These are phyloP conservation scores for Tachina fera DNA, from an alignment of 2,888 invertebrate species.

Conservation along the genomic window DNA sequence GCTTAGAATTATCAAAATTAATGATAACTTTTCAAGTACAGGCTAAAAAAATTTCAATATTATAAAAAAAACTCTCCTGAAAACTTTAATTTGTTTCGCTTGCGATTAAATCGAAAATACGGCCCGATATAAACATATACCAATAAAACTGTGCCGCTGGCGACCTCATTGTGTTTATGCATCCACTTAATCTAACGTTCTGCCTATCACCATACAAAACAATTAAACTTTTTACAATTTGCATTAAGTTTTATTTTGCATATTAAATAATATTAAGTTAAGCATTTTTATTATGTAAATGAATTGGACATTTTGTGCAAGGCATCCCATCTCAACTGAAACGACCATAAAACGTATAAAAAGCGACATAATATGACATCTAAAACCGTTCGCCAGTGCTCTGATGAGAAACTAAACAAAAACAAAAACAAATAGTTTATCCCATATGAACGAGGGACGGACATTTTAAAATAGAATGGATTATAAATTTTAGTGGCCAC, in stretches of 20 bases:
- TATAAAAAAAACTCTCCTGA: no score
- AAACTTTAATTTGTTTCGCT: no score
- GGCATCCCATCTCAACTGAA: slow-evolving; percentile 35
- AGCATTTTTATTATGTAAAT: slow-evolving; percentile 39
- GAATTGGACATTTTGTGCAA: slow-evolving; percentile 39
- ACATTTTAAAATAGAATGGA: slow-evolving; percentile 62
- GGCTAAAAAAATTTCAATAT: no score
- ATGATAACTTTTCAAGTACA: no score
- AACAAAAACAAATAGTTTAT: slow-evolving; percentile 7
- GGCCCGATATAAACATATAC: background rate
- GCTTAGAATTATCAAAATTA: no score
- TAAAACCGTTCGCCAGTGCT: slow-evolving; percentile 39
- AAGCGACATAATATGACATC: slow-evolving; percentile 66
- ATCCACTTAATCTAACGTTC: background rate
- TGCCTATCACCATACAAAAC: slow-evolving; percentile 33
- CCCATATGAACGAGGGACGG: slow-evolving; percentile 16
- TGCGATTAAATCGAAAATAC: no score
- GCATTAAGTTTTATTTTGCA: slow-evolving; percentile 3
- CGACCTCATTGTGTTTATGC: slow-evolving; percentile 1
- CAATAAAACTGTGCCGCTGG: background rate
- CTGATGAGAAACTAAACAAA: slow-evolving; percentile 31
- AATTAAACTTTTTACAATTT: slow-evolving; percentile 5
- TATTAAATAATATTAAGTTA: slow-evolving; percentile 8
- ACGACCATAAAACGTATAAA: slow-evolving; percentile 32
- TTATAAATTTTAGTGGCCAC: slow-evolving; percentile 64